phyloP scores from a whole-genome alignment of 2,888 invertebrate genomes.

The Hybos culiciformis region DNA sequence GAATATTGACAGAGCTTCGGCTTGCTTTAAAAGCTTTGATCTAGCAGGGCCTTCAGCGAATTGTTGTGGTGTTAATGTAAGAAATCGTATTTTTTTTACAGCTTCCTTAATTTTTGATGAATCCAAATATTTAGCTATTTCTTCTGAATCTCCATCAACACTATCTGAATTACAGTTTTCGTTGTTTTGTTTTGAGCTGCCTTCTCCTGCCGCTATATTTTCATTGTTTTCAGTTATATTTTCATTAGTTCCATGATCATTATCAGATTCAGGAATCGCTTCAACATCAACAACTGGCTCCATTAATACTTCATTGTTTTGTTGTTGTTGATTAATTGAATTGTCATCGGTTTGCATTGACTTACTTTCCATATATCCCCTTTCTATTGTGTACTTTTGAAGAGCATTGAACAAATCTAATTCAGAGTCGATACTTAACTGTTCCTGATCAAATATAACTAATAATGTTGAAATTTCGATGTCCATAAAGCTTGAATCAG shows the following conservation, averaged over 20 bases:
- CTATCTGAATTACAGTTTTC: constrained; percentile 17
- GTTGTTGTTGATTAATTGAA: constrained; percentile 3
- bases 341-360: constrained; percentile 8
- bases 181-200: constrained; percentile 10
- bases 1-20: constrained; percentile 65
- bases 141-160: constrained; percentile 19
- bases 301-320: constrained; percentile 11
- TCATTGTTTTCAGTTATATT: constrained; percentile 13
- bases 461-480: constrained; percentile 60
- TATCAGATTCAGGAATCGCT: constrained; percentile 9
- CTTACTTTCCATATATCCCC: constrained; percentile 28
- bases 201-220: constrained; percentile 10
- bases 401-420: constrained; percentile 63
- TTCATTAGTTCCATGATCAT: constrained; percentile 19
- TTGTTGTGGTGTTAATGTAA: constrained; percentile 65
- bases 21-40: constrained; percentile 56
- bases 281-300: constrained; percentile 17
- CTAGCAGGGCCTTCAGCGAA: constrained; percentile 72
- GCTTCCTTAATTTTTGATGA: constrained; percentile 44
- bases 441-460: constrained; percentile 60
- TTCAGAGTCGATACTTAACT: constrained; percentile 60
- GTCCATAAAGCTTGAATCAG: constrained; percentile 63
- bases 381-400: constrained; percentile 48
- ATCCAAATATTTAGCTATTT: constrained; percentile 26
- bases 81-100: constrained; percentile 63